These are phyloP conservation scores for Syncerus caffer DNA, from an alignment of 2,797 vertebrate genomes.

Conservation along the genomic window DNA sequence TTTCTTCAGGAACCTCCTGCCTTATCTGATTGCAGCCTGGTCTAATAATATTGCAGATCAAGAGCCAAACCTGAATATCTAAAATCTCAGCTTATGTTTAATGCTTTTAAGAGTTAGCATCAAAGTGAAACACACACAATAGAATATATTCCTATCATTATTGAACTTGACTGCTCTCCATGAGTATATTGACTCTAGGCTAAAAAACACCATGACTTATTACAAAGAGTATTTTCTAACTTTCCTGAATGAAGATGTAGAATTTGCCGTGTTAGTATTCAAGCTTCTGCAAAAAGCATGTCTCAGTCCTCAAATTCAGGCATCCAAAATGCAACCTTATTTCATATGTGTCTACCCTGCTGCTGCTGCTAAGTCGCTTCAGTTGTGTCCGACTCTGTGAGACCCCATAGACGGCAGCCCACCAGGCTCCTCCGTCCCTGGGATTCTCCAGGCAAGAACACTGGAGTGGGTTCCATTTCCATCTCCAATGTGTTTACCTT, in stretches of 20 bases:
- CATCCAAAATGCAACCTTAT: neutral
- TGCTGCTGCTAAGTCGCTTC: no score
- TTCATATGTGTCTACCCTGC: no score
- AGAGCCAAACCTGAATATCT: neutral
- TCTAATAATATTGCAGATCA: neutral
- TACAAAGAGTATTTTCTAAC: neutral
- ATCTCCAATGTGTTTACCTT: no score
- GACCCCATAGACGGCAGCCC: no score
- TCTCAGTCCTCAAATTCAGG: neutral
- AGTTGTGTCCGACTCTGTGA: no score
- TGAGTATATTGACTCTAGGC: neutral
- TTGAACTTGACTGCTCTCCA: neutral
- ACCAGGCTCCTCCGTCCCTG: no score
- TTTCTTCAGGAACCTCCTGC: neutral
- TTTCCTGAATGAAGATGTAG: neutral
- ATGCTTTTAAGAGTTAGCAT: neutral
- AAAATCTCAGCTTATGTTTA: neutral
- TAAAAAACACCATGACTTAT: neutral
- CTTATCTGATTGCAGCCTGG: neutral
- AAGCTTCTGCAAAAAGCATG: neutral
- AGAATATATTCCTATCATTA: neutral
- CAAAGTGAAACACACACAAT: neutral
- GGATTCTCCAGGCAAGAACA: no score
- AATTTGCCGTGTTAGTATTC: neutral
- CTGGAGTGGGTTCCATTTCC: no score